Percentiles rank a stretch among this genome's conserved stretches.
Evolutionary conservation across 2,113 vertebrate genomes (phyloP).

Genomic region (Pollachius pollachius): DNA sequence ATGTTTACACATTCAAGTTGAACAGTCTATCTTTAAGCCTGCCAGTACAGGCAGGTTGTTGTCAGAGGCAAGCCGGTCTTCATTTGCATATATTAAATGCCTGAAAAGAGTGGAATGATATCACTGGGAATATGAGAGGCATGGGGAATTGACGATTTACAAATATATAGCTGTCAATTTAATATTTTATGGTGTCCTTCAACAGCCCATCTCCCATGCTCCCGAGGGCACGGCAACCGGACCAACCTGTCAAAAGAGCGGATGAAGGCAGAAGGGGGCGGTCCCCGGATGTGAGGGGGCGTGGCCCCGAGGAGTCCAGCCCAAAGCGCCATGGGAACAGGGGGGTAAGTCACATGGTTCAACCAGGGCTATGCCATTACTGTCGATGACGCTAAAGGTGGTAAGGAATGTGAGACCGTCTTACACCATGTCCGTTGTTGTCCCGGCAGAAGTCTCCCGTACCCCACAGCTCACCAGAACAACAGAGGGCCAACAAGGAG

Average conservation of each 20-base stretch:
- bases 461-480: conserved; percentile 32
- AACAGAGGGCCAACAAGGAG: conserved; percentile 23
- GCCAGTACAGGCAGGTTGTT: too few species aligned
- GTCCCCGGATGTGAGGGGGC: conserved; percentile 58
- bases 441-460: conserved; percentile 48
- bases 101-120: background rate
- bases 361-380: too few species aligned
- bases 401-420: background rate
- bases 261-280: conserved; percentile 52
- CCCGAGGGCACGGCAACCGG: conserved; percentile 37
- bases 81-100: background rate
- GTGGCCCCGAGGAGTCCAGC: conserved; percentile 44
- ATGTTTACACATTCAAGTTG: too few species aligned
- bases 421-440: background rate
- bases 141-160: too few species aligned
- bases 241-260: conserved; percentile 35
- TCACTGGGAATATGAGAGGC: background rate
- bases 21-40: too few species aligned
- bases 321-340: conserved; percentile 38
- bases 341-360: conserved; percentile 37
- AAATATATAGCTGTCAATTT: too few species aligned
- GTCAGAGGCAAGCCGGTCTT: too few species aligned
- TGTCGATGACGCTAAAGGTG: too few species aligned
- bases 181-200: background rate
- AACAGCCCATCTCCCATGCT: conserved; percentile 58